Evolutionary conservation across 2,888 invertebrate species (phyloP).

Genomic region (Byasa hedistus): DNA sequence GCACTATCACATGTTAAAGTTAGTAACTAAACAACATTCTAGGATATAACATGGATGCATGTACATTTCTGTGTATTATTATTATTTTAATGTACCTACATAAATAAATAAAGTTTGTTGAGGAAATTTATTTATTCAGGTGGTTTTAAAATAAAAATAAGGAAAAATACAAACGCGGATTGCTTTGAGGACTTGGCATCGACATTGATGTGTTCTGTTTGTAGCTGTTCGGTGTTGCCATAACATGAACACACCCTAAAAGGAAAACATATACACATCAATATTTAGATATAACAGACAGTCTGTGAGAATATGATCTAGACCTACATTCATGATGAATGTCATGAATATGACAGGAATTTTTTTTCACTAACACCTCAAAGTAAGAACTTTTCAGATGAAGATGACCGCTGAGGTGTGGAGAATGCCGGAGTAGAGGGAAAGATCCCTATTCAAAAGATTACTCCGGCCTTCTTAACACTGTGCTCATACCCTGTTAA

Average conservation of each 20-base stretch:
- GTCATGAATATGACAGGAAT: no score
- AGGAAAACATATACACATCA: slow-evolving; percentile 25
- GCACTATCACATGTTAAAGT: slow-evolving; percentile 55
- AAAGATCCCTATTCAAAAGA: no score
- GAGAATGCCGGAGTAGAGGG: no score
- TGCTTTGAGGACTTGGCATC: slow-evolving; percentile 84
- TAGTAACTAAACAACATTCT: slow-evolving; percentile 71
- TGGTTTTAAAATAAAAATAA: slow-evolving; percentile 35
- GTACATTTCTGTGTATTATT: slow-evolving; percentile 6
- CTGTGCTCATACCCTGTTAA: no score
- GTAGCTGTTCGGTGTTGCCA: slow-evolving; percentile 91
- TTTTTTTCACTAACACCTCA: no score
- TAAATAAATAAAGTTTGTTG: slow-evolving; percentile 1
- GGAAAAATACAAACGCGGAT: slow-evolving; percentile 84
- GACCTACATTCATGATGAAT: no score
- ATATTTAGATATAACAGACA: no score
- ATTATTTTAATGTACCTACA: slow-evolving; percentile 5
- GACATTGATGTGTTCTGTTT: slow-evolving; percentile 89
- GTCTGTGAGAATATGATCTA: no score
- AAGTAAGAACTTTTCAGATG: no score
- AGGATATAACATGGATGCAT: slow-evolving; percentile 31
- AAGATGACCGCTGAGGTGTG: no score
- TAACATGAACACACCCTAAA: slow-evolving; percentile 54
- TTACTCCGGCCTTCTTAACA: no score
- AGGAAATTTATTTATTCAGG: slow-evolving; percentile 5